These are phyloP conservation scores for Peromyscus nudipes DNA, from an alignment of 2,797 vertebrate species.

Conservation along the genomic window DNA sequence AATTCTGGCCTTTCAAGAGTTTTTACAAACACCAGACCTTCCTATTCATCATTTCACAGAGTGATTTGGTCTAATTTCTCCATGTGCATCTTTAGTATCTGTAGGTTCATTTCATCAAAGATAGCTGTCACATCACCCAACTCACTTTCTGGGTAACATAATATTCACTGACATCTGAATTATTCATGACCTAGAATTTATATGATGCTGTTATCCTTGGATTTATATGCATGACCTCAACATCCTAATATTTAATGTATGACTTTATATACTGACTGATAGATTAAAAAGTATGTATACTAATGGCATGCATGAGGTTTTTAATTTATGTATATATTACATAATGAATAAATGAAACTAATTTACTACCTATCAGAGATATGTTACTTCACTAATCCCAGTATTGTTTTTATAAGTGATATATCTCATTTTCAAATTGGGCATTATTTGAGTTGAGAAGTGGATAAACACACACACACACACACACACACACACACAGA, in stretches of 20 bases:
- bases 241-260: background rate
- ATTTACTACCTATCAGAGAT: background rate
- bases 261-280: background rate
- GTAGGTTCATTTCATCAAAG: background rate
- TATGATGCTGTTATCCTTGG: background rate
- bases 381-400: background rate
- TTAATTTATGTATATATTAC: background rate
- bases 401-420: background rate
- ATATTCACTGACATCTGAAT: background rate
- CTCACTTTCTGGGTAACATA: background rate
- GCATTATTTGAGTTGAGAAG: background rate
- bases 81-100: background rate
- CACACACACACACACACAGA: fast-evolving
- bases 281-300: background rate
- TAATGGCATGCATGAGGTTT: background rate
- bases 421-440: background rate
- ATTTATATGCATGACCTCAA: constrained; percentile 13
- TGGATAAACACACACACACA: background rate
- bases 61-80: background rate
- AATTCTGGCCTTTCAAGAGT: background rate
- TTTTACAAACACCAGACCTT: background rate
- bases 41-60: background rate
- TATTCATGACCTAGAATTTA: constrained; percentile 1
- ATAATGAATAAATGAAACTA: background rate
- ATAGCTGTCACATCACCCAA: background rate